Conservation (phyloP, 2,888 invertebrate genomes). For the Ceramica pisi region DNA sequence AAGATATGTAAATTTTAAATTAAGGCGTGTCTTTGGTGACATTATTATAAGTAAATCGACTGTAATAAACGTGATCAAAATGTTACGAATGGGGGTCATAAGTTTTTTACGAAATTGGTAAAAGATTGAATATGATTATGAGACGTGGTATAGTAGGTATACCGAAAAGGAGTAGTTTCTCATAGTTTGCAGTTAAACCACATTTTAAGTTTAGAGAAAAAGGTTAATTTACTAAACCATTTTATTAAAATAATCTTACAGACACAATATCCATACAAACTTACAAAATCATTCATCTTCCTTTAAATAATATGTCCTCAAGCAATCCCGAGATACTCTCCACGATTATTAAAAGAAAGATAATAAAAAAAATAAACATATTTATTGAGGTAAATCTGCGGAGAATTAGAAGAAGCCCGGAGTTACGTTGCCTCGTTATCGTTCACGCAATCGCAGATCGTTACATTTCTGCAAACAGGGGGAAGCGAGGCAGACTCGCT, state of each 20-base stretch:
- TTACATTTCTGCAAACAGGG: slow-evolving; percentile 54
- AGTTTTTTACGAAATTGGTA: too few relatives aligned
- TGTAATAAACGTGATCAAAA: too few relatives aligned
- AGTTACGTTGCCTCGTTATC: slow-evolving; percentile 46
- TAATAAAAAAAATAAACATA: slow-evolving; percentile 32
- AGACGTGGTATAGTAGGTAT: too few relatives aligned
- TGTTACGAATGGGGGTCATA: too few relatives aligned
- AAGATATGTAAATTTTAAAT: too few relatives aligned
- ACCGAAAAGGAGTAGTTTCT: too few relatives aligned
- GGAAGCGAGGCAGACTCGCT: slow-evolving; percentile 31
- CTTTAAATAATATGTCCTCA: slow-evolving; percentile 31
- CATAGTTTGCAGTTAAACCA: too few relatives aligned
- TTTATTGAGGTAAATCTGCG: slow-evolving; percentile 40
- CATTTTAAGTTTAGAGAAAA: too few relatives aligned
- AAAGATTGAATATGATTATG: too few relatives aligned
- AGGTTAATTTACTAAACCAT: too few relatives aligned
- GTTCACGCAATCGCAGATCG: slow-evolving; percentile 54
- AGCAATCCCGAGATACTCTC: slow-evolving; percentile 12
- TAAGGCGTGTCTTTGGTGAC: too few relatives aligned
- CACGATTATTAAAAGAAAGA: slow-evolving; percentile 13
- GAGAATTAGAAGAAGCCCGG: slow-evolving; percentile 36
- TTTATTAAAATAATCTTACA: background rate
- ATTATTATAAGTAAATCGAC: too few relatives aligned
- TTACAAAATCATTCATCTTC: background rate
- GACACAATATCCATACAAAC: slow-evolving; percentile 11